phyloP scores from a whole-genome alignment of 2,888 invertebrate species.

The Empis stercorea region DNA sequence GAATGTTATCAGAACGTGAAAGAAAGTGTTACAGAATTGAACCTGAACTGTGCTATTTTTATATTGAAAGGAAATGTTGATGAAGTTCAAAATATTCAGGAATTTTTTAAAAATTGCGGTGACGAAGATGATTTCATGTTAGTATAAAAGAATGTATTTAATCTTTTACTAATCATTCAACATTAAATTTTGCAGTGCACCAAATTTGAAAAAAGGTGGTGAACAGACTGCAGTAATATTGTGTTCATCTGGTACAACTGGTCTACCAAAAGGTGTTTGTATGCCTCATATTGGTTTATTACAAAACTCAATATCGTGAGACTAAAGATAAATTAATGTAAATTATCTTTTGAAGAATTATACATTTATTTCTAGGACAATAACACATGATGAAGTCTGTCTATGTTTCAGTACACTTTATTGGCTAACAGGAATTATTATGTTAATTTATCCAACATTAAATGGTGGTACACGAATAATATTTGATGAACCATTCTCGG shows the following conservation, averaged over 20 bases:
- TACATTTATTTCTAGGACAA: conserved; percentile 3
- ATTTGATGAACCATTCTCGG: conserved; percentile 12
- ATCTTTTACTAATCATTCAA: too few relatives aligned
- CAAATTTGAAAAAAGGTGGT: not conserved
- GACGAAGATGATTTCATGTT: conserved; percentile 6
- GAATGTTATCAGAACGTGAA: conserved; percentile 8
- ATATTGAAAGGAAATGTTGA: conserved; percentile 22
- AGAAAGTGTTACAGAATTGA: conserved; percentile 21
- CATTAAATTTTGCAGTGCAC: not conserved
- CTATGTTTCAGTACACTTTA: conserved; percentile 19
- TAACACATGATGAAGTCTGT: conserved; percentile 7
- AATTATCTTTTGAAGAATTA: too few relatives aligned
- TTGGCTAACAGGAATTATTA: conserved; percentile 16
- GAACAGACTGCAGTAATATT: conserved; percentile 19
- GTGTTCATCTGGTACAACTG: conserved; percentile 30
- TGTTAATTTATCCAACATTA: conserved; percentile 12
- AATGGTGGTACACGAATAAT: conserved; percentile 14
- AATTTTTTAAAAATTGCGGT: conserved; percentile 18
- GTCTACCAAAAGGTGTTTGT: conserved; percentile 26
- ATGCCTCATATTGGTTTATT: conserved; percentile 18
- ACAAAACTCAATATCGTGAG: too few relatives aligned
- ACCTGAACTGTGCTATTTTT: conserved; percentile 21
- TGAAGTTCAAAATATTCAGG: conserved; percentile 22
- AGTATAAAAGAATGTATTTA: too few relatives aligned
- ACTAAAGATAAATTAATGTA: too few relatives aligned